Evolutionary conservation across 2,888 invertebrate species (phyloP), one percentile per base, ranked within the genome.

Genomic region (Hypercompe scribonia): DNA sequence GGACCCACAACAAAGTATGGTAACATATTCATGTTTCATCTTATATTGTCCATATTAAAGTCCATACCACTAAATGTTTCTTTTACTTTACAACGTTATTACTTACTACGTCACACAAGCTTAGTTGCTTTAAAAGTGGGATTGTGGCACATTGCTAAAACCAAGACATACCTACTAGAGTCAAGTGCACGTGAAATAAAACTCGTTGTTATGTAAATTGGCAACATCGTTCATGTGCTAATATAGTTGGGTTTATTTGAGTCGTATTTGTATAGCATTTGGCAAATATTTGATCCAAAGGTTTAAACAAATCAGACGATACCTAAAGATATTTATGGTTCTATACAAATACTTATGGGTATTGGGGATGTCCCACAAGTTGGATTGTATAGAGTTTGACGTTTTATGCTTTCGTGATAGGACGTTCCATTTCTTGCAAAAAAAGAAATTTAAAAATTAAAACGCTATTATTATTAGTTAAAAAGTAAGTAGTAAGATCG

Each of bases 171-270:
- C 24, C 2, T 24, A 75, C 75, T 71, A 64, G 64, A 80, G 84
- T 84, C 84, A 84, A 84, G 84, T 81, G 76, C 78, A 81, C 58
- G 36, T 69, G 61, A 65, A 78, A 71, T 65, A 58, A 71, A 31
- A 63, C 33, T 70, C 50, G 11, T 76, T 34, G 61, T 81, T 84
- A 81, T 68, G 81, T 78, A 79, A 84, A 82, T 79, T 75, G 33
- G 46, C 46, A 33, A 65, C 13, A 11, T 46, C 33, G 42, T 42
- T 42, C 21, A 42, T 42, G 24, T 66, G 10, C 24, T 46, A 24
- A 33, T 46, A 46, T 24, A 66, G 46, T 66, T 46, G 24, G 24
- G 66, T 46, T 36, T 24, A 24, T 46, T 66, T 46, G 66, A 28
- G 36, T 46, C 11, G 31, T 33, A 24, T 46, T 66, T 31, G 33